Percentiles rank a stretch among this genome's conserved stretches.
phyloP scores from a whole-genome alignment of 2,113 vertebrate genomes.

The Saiga tatarica region DNA sequence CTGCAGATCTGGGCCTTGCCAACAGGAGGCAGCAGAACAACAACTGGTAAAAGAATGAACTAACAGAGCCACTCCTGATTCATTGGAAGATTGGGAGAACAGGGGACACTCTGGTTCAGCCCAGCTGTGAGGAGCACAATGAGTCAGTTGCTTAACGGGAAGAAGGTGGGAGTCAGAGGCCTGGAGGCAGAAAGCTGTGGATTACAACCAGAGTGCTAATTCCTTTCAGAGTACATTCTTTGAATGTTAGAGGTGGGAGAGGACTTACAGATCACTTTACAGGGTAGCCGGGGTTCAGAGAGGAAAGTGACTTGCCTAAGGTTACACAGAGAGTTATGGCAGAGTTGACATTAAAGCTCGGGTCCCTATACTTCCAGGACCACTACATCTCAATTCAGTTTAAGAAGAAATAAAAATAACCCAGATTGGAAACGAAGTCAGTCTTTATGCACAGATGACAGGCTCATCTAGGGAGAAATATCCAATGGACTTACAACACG shows the following conservation, averaged over 20 bases:
- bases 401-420: neutral
- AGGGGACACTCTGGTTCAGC: neutral
- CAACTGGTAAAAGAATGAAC: neutral
- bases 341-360: neutral
- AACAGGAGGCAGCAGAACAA: neutral
- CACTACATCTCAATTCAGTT: neutral
- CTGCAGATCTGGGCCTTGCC: neutral
- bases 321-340: neutral
- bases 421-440: neutral
- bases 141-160: slow-evolving; percentile 27
- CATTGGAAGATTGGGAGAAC: neutral
- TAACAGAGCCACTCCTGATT: neutral
- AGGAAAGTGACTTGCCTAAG: neutral
- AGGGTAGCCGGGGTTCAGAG: neutral
- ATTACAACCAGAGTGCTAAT: neutral
- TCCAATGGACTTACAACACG: neutral
- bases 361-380: neutral
- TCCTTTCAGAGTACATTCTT: neutral
- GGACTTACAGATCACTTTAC: neutral
- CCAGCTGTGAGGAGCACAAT: neutral
- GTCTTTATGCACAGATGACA: neutral
- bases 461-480: neutral
- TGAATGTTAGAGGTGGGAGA: neutral
- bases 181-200: slow-evolving; percentile 33
- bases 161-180: neutral